phyloP scores from a whole-genome alignment of 2,797 vertebrate genomes.

The Gymnodraco acuticeps region DNA sequence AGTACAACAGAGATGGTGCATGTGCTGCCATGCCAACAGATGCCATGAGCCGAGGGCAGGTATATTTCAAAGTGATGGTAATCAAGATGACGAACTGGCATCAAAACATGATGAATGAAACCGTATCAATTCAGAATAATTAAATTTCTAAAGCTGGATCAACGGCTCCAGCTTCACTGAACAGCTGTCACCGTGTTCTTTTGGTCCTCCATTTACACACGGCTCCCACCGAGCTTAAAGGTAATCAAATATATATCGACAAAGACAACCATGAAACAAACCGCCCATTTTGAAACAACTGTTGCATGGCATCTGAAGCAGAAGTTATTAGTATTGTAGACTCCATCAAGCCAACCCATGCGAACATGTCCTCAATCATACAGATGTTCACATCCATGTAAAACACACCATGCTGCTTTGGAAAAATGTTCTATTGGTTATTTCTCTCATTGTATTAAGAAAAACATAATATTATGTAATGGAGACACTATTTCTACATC shows the following conservation, averaged over 20 bases:
- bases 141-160: slow-evolving; percentile 46
- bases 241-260: slow-evolving; percentile 13
- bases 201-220: slow-evolving; percentile 13
- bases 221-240: not conserved
- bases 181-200: slow-evolving; percentile 48
- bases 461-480: not conserved
- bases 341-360: not conserved
- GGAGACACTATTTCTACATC: not conserved
- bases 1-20: slow-evolving; percentile 14
- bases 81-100: slow-evolving; percentile 42
- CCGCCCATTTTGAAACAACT: not conserved
- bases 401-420: not conserved
- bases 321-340: slow-evolving; percentile 7
- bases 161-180: slow-evolving; percentile 14
- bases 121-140: slow-evolving; percentile 32
- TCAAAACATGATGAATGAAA: slow-evolving; percentile 60
- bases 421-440: not conserved
- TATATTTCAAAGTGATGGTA: slow-evolving; percentile 39
- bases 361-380: not conserved
- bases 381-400: not conserved
- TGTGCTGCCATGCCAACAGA: slow-evolving; percentile 49
- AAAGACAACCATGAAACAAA: slow-evolving; percentile 1
- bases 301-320: not conserved
- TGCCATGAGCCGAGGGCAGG: slow-evolving; percentile 39
- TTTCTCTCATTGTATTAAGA: not conserved